A percentile compares a stretch with the other conserved stretches of the same genome.
Evolutionary conservation across 2,888 invertebrate species (phyloP).

Genomic region (Pachycephus smyrnensis): DNA sequence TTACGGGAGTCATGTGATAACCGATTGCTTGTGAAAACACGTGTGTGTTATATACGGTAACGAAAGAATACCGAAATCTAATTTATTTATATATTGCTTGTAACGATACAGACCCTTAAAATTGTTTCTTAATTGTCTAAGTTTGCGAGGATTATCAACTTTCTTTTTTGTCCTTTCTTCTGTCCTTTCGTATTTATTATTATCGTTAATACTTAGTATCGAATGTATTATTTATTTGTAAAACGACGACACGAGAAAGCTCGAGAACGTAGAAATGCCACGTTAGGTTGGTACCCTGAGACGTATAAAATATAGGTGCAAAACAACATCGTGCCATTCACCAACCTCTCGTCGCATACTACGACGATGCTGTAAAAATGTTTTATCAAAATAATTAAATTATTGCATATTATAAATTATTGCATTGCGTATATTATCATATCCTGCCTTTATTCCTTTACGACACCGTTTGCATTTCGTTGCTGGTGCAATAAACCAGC

Average conservation of each 20-base stretch:
- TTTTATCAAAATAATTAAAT: conserved; percentile 40
- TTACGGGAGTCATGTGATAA: conserved; percentile 14
- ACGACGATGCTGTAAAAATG: conserved; percentile 35
- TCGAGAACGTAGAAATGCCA: conserved; percentile 45
- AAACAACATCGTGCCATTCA: conserved; percentile 45
- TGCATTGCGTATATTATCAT: not conserved
- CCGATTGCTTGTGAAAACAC: conserved; percentile 18
- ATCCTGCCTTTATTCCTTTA: not conserved
- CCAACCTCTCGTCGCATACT: conserved; percentile 53
- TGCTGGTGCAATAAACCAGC: not conserved
- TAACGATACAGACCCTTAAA: conserved; percentile 27
- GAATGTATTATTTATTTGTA: conserved; percentile 22
- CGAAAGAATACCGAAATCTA: conserved; percentile 22
- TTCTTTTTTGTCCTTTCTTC: not conserved
- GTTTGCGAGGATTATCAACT: conserved; percentile 41
- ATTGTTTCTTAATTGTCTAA: conserved; percentile 36
- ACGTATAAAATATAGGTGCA: conserved; percentile 66
- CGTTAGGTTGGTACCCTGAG: conserved; percentile 55
- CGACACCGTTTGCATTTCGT: not conserved
- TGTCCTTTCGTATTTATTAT: conserved; percentile 38
- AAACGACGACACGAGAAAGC: conserved; percentile 16
- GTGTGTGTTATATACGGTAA: conserved; percentile 26
- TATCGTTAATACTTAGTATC: conserved; percentile 25
- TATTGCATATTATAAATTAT: conserved; percentile 28
- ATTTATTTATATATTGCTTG: conserved; percentile 39